Evolutionary conservation across 2,113 vertebrate genomes (phyloP).

Genomic region (Myiozetetes cayanensis): DNA sequence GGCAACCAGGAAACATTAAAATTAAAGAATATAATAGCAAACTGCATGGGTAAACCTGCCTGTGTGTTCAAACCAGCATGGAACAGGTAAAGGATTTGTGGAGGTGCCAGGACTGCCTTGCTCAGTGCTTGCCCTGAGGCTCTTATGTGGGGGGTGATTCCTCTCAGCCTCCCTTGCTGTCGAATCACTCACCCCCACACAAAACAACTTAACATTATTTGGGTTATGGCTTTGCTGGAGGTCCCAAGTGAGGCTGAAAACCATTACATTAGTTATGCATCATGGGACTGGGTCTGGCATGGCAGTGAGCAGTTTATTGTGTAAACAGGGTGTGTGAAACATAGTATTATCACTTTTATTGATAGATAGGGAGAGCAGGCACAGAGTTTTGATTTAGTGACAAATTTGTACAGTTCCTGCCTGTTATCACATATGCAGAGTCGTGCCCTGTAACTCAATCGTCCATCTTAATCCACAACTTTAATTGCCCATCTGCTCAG

Average conservation of each 20-base stretch:
- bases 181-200: rapidly evolving
- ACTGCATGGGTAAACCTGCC: not conserved
- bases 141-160: not conserved
- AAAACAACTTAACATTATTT: not conserved
- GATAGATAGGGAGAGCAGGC: not conserved
- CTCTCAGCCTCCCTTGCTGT: not conserved
- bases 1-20: not conserved
- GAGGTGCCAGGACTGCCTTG: not conserved
- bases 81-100: not conserved
- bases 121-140: not conserved
- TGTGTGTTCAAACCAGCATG: not conserved
- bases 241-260: not conserved
- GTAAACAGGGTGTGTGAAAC: not conserved
- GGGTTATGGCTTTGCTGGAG: not conserved
- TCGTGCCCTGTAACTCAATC: not conserved
- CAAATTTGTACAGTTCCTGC: not conserved
- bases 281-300: not conserved
- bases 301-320: not conserved
- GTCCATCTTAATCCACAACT: not conserved
- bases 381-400: not conserved
- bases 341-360: not conserved
- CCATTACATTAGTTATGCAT: not conserved
- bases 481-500: not conserved
- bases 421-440: not conserved
- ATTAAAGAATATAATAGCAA: not conserved